Evolutionary conservation across 2,888 invertebrate genomes (phyloP).

Genomic region (Clivina fossor): DNA sequence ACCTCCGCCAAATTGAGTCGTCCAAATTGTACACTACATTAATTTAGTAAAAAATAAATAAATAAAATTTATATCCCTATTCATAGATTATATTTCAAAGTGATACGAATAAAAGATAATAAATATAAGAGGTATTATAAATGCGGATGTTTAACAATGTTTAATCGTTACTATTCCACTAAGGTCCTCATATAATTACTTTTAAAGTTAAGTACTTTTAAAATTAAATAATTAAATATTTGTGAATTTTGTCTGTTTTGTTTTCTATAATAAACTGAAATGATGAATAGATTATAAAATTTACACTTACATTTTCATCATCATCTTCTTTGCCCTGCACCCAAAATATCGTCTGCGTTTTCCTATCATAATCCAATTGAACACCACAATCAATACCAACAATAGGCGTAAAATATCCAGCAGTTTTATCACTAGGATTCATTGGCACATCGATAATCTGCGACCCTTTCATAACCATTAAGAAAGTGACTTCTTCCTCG

Average conservation of each 20-base stretch:
- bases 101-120: too few relatives aligned
- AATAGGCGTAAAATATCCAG: slow-evolving; percentile 80
- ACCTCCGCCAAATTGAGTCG: slow-evolving; percentile 82
- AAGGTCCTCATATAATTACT: too few relatives aligned
- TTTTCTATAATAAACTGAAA: too few relatives aligned
- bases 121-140: too few relatives aligned
- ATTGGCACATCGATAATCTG: slow-evolving; percentile 86
- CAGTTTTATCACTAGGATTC: slow-evolving; percentile 72
- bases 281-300: too few relatives aligned
- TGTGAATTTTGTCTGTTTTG: too few relatives aligned
- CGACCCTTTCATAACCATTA: slow-evolving; percentile 86
- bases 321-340: slow-evolving; percentile 77
- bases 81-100: too few relatives aligned
- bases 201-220: too few relatives aligned
- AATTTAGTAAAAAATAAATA: slow-evolving; percentile 34
- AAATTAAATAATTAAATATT: too few relatives aligned
- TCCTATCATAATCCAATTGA: slow-evolving; percentile 89
- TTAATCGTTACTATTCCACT: too few relatives aligned
- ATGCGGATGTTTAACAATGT: too few relatives aligned
- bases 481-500: slow-evolving; percentile 84
- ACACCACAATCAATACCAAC: slow-evolving; percentile 86
- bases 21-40: slow-evolving; percentile 82
- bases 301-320: slow-evolving; percentile 61
- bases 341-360: slow-evolving; percentile 84
- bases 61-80: too few relatives aligned